Conservation (phyloP, 2,888 invertebrate genomes). For the Diploptera punctata region DNA sequence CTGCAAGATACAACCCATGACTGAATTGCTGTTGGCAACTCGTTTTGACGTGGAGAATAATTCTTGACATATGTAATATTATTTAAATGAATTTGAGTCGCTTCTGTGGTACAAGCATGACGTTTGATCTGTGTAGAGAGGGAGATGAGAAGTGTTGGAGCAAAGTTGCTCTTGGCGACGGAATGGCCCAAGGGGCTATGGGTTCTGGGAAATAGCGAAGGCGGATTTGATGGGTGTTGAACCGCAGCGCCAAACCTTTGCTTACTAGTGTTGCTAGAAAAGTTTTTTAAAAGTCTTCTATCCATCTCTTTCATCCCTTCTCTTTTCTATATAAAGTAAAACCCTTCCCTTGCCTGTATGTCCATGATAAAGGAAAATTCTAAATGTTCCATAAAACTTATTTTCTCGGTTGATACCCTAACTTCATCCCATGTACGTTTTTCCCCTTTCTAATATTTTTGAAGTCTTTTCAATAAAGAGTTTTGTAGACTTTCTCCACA, state of each 20-base stretch:
- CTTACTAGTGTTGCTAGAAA: neutral
- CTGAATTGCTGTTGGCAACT: too few relatives aligned
- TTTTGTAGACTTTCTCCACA: too few relatives aligned
- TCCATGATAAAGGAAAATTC: constrained; percentile 29
- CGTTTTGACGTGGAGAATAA: too few relatives aligned
- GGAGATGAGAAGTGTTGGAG: neutral
- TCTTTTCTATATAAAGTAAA: neutral
- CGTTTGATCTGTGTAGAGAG: too few relatives aligned
- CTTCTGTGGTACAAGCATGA: too few relatives aligned
- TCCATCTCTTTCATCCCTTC: too few relatives aligned
- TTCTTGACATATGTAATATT: too few relatives aligned
- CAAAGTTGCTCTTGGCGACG: neutral
- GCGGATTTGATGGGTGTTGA: constrained; percentile 13
- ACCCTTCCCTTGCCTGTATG: constrained; percentile 19
- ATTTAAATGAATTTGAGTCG: too few relatives aligned
- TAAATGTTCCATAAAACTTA: neutral
- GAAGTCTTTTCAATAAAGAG: too few relatives aligned
- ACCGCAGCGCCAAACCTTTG: constrained; percentile 2
- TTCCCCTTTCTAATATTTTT: too few relatives aligned
- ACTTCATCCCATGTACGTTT: too few relatives aligned
- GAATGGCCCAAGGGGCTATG: neutral
- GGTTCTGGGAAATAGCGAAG: neutral
- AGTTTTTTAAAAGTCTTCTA: constrained; percentile 1
- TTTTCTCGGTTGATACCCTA: neutral
- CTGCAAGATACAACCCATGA: too few relatives aligned